Evolutionary conservation across 2,797 vertebrate genomes (phyloP), one percentile per base, ranked within the genome.

Genomic region (Sternotherus odoratus): DNA sequence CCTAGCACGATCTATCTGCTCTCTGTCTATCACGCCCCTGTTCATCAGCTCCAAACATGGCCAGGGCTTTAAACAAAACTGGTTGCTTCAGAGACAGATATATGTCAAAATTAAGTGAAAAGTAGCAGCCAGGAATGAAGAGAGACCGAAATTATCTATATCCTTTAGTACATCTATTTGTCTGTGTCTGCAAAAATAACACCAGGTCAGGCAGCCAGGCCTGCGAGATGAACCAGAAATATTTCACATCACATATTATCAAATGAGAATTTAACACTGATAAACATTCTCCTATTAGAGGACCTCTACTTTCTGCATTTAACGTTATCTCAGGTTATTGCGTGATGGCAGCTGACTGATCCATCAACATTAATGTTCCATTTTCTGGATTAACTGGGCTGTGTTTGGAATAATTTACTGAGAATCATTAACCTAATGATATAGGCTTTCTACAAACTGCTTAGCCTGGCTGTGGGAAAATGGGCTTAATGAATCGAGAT

Each of bases 361-460:
- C 95, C 77, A 79, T 85, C 30, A 4, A 50, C 63, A 77, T 93
- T 78, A 85, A 89, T 43, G 79, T 90, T 96, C 91, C 94, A 72
- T 95, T 97, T 96, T 72, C 36, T 36, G 94, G 95, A 96, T 96
- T 97, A 97, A 95, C 89, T 3, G 0, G 92, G 88, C 91, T 89
- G 49, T 23, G 82, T 72, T 63, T 78, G 91, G 87, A 97, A 97
- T 96, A 96, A 97, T 97, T 98, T 97, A 97, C 94, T n/a, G 92
- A 93, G 96, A 97, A 86, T 97, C 97, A 95, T 98, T 98, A 98
- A 97, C 95, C 92, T 98, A 97, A 98, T 97, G 96, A 96, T 72
- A 93, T 88, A 95, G 96, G 93, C 81, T 98, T 97, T 96, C 72
- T 74, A 88, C 97, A 97, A 98, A 96, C 57, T 12, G 96, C 95